Percentiles rank a stretch among this genome's conserved stretches.
Evolutionary conservation across 92 coral and sea anemone species (phyloP).

Genomic region (Phenganax subtilis): DNA sequence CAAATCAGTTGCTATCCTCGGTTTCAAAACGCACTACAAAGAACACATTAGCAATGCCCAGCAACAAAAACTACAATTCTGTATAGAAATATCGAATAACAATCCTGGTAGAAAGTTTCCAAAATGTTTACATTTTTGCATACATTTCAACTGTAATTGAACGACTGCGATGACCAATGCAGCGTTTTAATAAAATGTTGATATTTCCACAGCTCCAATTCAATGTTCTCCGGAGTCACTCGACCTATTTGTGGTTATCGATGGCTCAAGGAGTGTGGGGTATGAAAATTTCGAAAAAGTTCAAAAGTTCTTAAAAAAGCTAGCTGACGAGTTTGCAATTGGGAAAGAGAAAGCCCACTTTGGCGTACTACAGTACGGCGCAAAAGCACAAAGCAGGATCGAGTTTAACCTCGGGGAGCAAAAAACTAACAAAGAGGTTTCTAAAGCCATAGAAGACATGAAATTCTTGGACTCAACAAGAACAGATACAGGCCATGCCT

Average conservation of each 20-base stretch:
- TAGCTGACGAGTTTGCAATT: constrained; percentile 20
- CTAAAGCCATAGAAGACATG: constrained; percentile 8
- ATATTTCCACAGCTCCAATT: constrained; percentile 25
- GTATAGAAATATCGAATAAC: too few species aligned
- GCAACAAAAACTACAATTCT: too few species aligned
- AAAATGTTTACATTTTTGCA: too few species aligned
- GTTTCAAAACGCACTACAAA: too few species aligned
- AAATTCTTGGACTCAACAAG: constrained; percentile 3
- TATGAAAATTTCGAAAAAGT: constrained; percentile 25
- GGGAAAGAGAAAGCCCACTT: constrained; percentile 32
- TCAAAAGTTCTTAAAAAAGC: constrained; percentile 14
- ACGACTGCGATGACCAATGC: too few species aligned
- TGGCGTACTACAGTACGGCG: constrained; percentile 23
- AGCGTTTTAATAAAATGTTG: too few species aligned
- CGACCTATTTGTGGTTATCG: constrained; percentile 32
- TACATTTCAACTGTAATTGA: too few species aligned
- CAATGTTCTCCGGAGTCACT: constrained; percentile 28
- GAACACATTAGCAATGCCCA: too few species aligned
- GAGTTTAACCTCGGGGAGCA: constrained; percentile 19
- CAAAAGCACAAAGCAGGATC: neutral
- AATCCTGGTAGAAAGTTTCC: too few species aligned
- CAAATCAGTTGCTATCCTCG: too few species aligned
- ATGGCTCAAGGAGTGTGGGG: constrained; percentile 37
- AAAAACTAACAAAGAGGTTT: neutral
- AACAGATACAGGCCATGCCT: constrained; percentile 30